Conservation (phyloP, 2,888 invertebrate species). For the Thereva nobilitata region DNA sequence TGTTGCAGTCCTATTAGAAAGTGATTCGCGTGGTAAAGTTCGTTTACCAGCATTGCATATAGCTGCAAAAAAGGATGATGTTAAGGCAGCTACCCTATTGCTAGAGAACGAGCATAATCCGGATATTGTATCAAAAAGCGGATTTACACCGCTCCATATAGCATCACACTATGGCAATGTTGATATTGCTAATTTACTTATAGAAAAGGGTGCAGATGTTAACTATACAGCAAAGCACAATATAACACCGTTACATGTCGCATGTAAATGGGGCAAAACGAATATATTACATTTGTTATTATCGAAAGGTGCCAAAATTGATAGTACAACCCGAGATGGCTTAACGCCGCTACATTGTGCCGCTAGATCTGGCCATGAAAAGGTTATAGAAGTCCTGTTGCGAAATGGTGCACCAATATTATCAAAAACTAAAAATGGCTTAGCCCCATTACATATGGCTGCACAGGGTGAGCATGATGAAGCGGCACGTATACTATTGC, state of each 20-base stretch:
- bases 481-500: constrained; percentile 87
- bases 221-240: constrained; percentile 96
- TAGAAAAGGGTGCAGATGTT: constrained; percentile 91
- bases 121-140: constrained; percentile 95
- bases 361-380: constrained; percentile 93
- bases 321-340: constrained; percentile 92
- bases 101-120: constrained; percentile 96
- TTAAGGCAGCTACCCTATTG: constrained; percentile 90
- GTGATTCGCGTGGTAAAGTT: constrained; percentile 95
- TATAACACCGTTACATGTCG: constrained; percentile 97
- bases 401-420: constrained; percentile 91
- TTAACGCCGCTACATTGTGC: constrained; percentile 97
- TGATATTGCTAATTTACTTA: constrained; percentile 84
- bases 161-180: constrained; percentile 98
- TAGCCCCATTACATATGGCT: constrained; percentile 98
- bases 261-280: constrained; percentile 97
- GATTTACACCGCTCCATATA: constrained; percentile 98
- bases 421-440: constrained; percentile 93
- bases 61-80: constrained; percentile 98
- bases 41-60: constrained; percentile 95
- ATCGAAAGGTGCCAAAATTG: constrained; percentile 87
- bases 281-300: constrained; percentile 89
- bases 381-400: constrained; percentile 86
- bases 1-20: constrained; percentile 92
- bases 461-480: constrained; percentile 98